Base-by-base conservation (phyloP, 1,140 invertebrate species). In the Diabrotica undecimpunctata region DNA sequence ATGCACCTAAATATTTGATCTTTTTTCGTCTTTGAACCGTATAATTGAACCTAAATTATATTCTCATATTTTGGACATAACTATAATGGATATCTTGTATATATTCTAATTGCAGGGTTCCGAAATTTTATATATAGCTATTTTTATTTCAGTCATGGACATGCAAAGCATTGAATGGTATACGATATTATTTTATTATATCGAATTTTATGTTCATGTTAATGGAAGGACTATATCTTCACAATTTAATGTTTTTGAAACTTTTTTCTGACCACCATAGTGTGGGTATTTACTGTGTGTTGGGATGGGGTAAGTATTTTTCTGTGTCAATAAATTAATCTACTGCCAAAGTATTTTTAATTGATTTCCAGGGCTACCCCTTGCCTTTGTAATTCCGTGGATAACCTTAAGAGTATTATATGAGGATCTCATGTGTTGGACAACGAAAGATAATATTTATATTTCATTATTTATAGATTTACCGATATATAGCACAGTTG, bases 171-270 rank as follows among this genome's bases (percentile, higher is more conserved):
- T 81, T 92, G 54, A 87, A 84, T 25, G 85, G 84, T 39, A 67
- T 90, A 10, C 86, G 86, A 81, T 84, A 90, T 68, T 94, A 92
- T 75, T 87, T 87, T 71, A 84, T 89, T 38, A 78, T 91, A 59
- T 88, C 90, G 2, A 94, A 92, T 77, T 92, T 92, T 71, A 87
- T 85, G 10, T 92, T 91, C 88, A 88, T 93, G 70, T 79, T 93
- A 13, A 91, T 93, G 85, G 91, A 93, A 78, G 90, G 90, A 0
- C 81, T 92, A 5, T 94, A 91, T 77, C 81, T 94, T 7, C 89
- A 92, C 77, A 92, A 89, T 78, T 81, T 93, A 38, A 86, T 93
- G 46, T 91, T 90, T 75, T 77, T 87, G 52, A 87, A 90, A 2
- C 80, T 90, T 46, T 90, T 90, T 77, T 86, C 87, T 0, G 88